These are phyloP conservation scores for Melieria omissa DNA, from an alignment of 2,888 invertebrate genomes.

Conservation along the genomic window DNA sequence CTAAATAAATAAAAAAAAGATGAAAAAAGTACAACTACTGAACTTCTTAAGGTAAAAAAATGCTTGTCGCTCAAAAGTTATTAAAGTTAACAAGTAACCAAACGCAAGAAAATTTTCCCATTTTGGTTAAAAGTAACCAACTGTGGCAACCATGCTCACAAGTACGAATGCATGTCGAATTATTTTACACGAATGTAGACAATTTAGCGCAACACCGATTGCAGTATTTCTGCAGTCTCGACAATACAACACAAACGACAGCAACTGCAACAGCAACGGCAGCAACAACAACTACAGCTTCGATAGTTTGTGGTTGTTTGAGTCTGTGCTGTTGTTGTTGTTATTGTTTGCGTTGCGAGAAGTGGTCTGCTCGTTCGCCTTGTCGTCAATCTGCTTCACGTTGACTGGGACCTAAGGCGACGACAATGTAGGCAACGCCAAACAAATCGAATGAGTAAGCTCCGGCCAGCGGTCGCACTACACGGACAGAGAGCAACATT, in stretches of 20 bases:
- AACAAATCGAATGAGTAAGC: conserved; percentile 17
- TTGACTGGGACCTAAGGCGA: conserved; percentile 7
- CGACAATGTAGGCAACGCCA: conserved; percentile 21
- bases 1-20: no score
- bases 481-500: background rate
- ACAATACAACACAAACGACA: background rate
- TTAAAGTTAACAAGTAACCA: no score
- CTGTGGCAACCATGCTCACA: no score
- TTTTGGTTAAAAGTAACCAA: no score
- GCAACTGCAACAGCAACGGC: background rate
- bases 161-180: no score
- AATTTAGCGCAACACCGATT: background rate
- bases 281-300: conserved; percentile 2
- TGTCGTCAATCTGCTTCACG: conserved; percentile 23
- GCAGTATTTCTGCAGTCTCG: background rate
- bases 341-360: background rate
- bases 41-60: no score
- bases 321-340: background rate
- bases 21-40: no score
- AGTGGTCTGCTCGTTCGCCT: background rate
- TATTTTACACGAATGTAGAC: no score
- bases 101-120: no score
- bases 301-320: conserved; percentile 13
- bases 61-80: no score
- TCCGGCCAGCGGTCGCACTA: conserved; percentile 18